Evolutionary conservation across 2,113 vertebrate genomes (phyloP), one percentile per base, ranked within the genome.

Genomic region (Boulengeromyrus knoepffleri): DNA sequence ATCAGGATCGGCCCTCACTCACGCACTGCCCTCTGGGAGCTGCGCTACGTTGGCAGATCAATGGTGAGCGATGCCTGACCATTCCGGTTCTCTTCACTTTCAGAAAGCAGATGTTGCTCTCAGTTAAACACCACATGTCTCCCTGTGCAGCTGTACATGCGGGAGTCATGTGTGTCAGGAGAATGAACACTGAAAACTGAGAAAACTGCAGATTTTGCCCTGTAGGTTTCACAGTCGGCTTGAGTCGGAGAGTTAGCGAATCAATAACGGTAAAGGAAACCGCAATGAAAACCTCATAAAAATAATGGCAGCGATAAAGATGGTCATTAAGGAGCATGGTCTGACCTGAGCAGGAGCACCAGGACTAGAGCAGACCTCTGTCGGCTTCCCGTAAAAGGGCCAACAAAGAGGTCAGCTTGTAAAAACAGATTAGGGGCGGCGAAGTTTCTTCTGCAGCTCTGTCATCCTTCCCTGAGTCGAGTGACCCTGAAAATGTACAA

Each of bases 241-340:
- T n/a, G 39, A 47, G 10, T 62, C 21, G 15, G 13, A 47, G 46
- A 89, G 24, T 17, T 2, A 49, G 45, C 8, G 21, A 19, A 19
- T 80, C 8, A 27, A n/a, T 77, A 9, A 50, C 1, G 46, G 13
- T n/a, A 88, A 47, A 53, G 70, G 10, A 89, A 42, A 24, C 27
- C 15, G 0, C 31, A 8, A 17, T 17, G 49, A 42, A 45, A 89
- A 21, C n/a, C 66, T 27, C 31, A 52, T 21, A 49, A 89, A 89
- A 46, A 49, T n/a, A 89, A 89, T 89, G 24, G 27, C 66, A 50
- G 88, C 50, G 19, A 84, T 52, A 89, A 89, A 53, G 10, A n/a
- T 7, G 45, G 39, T 12, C 42, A 21, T 62, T 74, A 77, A 89
- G 7, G 0, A 36, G 58, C 46, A 19, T 7, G 45, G 66, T 6